Evolutionary conservation across 2,113 vertebrate species (phyloP).

Genomic region (Cygnus buccinator): DNA sequence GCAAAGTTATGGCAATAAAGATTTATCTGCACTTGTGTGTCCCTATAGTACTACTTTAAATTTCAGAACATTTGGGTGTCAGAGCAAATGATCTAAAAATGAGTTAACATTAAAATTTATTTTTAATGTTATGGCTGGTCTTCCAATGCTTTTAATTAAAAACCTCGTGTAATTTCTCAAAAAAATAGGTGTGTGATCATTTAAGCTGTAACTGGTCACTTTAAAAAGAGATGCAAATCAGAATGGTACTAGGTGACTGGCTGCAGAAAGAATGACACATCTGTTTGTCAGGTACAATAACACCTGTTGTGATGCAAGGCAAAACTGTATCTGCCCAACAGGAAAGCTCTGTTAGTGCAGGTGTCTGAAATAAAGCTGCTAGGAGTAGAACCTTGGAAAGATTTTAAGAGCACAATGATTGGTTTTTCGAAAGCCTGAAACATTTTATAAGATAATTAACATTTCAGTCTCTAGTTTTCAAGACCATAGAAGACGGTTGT

Average conservation of each 20-base stretch:
- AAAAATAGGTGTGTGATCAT: background rate
- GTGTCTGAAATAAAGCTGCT: background rate
- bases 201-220: background rate
- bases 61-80: constrained; percentile 23
- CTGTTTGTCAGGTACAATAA: background rate
- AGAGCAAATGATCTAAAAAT: constrained; percentile 34
- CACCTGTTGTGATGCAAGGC: background rate
- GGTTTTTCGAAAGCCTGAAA: background rate
- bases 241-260: background rate
- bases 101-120: constrained; percentile 27
- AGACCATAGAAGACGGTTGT: background rate
- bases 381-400: background rate
- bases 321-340: background rate
- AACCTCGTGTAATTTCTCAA: background rate
- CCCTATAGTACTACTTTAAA: constrained; percentile 51
- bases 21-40: constrained; percentile 64
- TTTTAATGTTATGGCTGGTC: constrained; percentile 34
- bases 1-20: constrained; percentile 64
- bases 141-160: constrained; percentile 35
- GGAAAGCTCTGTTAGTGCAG: background rate
- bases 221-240: background rate
- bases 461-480: background rate
- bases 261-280: background rate
- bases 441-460: background rate
- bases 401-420: background rate